Percentiles rank a stretch among this genome's conserved stretches.
Evolutionary conservation across 2,113 vertebrate species (phyloP).

Genomic region (Protomyctophum bolini): DNA sequence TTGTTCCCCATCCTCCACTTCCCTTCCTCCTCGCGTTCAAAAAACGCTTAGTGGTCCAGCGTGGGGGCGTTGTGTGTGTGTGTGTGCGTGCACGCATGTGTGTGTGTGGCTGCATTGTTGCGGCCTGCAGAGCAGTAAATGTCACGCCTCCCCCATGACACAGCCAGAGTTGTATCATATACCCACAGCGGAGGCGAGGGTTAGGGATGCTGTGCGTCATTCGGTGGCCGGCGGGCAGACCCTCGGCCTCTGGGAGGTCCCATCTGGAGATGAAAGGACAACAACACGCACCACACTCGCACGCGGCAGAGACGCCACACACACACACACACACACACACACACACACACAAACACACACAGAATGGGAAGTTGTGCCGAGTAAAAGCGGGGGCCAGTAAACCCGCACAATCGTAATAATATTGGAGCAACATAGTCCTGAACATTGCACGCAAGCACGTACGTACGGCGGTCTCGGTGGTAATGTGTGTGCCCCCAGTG

Average conservation of each 20-base stretch:
- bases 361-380: slow-evolving; percentile 24
- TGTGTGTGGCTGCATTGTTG: slow-evolving; percentile 11
- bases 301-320: not conserved
- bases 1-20: too few relatives aligned
- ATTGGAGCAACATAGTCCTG: slow-evolving; percentile 12
- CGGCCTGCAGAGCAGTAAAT: slow-evolving; percentile 4
- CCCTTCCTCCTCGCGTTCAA: too few relatives aligned
- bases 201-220: slow-evolving; percentile 47
- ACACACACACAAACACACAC: not conserved
- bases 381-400: not conserved
- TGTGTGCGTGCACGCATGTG: not conserved
- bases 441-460: not conserved
- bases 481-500: not conserved
- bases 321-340: not conserved
- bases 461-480: slow-evolving; percentile 7
- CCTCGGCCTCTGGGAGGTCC: slow-evolving; percentile 50
- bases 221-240: slow-evolving; percentile 27
- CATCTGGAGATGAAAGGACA: slow-evolving; percentile 28
- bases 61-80: not conserved
- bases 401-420: slow-evolving; percentile 36
- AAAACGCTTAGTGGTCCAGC: too few relatives aligned
- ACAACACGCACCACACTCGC: not conserved
- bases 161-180: too few relatives aligned
- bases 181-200: slow-evolving; percentile 17
- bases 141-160: slow-evolving; percentile 13